Base-by-base conservation (phyloP, 2,888 invertebrate genomes). In the Trypoxylon attenuatum region DNA sequence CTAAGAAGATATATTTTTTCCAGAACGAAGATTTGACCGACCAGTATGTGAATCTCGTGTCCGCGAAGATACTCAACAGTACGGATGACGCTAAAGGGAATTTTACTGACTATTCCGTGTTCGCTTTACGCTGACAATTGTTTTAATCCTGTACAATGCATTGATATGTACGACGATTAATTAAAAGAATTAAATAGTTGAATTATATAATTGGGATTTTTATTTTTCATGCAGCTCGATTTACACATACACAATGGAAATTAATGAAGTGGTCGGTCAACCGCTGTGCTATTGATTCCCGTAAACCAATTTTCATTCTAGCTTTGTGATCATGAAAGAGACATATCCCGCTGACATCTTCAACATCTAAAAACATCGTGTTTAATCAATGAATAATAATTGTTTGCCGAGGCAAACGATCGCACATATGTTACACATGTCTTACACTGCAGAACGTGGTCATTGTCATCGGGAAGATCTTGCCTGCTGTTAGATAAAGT, bases 401-500 rank as follows among this genome's bases (percentile, higher is more conserved):
- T 16, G 16, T 18, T 22, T 23, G 1, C 18, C 23, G 16, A n/a
- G 10, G 10, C 5, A 1, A 2, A 21, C 19, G n/a, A 23, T n/a
- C 18, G 3, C 16, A 1, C 5, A 15, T 19, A 23, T 5, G 1
- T 4, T 5, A 5, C 5, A 50, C 21, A 1, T 6, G 15, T 59
- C 59, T 68, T 60, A 76, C 71, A 4, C 51, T 63, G 33, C 63
- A 69, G 22, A 73, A 66, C 0, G 60, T 51, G 23, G 22, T 46
- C 50, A 73, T 47, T 5, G 60, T 61, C 18, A 76, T n/a, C 16
- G 71, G 66, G 58, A 70, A 49, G 0, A 69, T 46, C 45, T 69
- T 73, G 27, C 71, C 71, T 0, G 66, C 75, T 1, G 71, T 76
- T 41, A 76, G 15, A 2, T 52, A 39, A 16, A 73, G 45, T 5